phyloP scores from a whole-genome alignment of 1,140 invertebrate genomes.

The Aphaenogaster ashmeadi region DNA sequence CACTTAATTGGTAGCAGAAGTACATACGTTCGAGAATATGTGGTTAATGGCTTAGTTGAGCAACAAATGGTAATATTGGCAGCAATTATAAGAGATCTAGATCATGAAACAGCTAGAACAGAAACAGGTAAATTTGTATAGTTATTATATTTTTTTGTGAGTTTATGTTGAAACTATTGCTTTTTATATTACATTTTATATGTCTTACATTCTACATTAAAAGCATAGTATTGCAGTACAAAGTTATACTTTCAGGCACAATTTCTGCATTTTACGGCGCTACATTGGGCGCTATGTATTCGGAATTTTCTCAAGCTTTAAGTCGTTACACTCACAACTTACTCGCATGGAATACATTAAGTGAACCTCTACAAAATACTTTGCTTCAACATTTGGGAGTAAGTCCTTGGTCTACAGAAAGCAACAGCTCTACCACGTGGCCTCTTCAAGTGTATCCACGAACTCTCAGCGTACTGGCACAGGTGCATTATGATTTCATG shows the following conservation, averaged over 20 bases:
- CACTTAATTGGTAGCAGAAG: constrained; percentile 91
- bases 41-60: constrained; percentile 90
- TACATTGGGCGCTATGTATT: constrained; percentile 91
- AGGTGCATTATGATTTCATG: constrained; percentile 84
- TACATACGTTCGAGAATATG: constrained; percentile 87
- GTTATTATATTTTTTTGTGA: constrained; percentile 36
- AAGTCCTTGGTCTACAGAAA: constrained; percentile 90
- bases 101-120: constrained; percentile 93
- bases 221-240: not conserved
- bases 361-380: constrained; percentile 90
- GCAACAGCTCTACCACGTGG: constrained; percentile 89
- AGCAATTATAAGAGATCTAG: constrained; percentile 94
- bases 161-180: constrained; percentile 9
- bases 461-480: constrained; percentile 93
- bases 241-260: constrained; percentile 88
- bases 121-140: constrained; percentile 89
- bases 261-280: constrained; percentile 92
- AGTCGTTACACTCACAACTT: constrained; percentile 95
- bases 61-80: constrained; percentile 94
- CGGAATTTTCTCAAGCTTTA: constrained; percentile 92
- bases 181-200: not conserved
- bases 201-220: not conserved
- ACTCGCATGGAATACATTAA: constrained; percentile 91
- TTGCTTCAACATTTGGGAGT: constrained; percentile 93
- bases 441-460: constrained; percentile 94